Evolutionary conservation across 1,140 invertebrate genomes (phyloP).

Genomic region (Drosophila varians): DNA sequence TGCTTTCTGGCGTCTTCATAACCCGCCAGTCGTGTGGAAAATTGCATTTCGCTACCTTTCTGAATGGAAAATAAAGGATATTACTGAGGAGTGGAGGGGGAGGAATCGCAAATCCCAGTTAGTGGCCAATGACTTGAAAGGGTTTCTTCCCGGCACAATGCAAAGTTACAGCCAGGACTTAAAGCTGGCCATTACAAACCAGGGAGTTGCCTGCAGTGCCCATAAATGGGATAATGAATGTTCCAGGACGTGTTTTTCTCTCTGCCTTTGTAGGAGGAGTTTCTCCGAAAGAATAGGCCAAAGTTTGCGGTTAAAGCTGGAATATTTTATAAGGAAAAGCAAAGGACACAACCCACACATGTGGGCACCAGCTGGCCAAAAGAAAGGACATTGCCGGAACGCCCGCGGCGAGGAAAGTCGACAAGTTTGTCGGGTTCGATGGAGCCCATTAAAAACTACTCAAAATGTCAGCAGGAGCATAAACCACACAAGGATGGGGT

Average conservation of each 20-base stretch:
- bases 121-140: slow-evolving; percentile 66
- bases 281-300: slow-evolving; percentile 15
- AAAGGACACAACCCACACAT: neutral
- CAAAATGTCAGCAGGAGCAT: slow-evolving; percentile 68
- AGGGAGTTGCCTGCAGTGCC: slow-evolving; percentile 49
- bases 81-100: neutral
- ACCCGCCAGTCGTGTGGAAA: slow-evolving; percentile 68
- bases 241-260: slow-evolving; percentile 5
- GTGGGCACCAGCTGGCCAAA: slow-evolving; percentile 31
- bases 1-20: slow-evolving; percentile 13
- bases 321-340: slow-evolving; percentile 18
- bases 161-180: slow-evolving; percentile 44
- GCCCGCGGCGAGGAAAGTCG: slow-evolving; percentile 53
- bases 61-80: neutral
- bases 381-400: slow-evolving; percentile 39
- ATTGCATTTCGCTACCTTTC: slow-evolving; percentile 68
- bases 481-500: slow-evolving; percentile 22
- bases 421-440: slow-evolving; percentile 53
- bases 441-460: slow-evolving; percentile 77
- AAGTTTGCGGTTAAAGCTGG: slow-evolving; percentile 23
- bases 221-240: slow-evolving; percentile 63
- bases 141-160: slow-evolving; percentile 65
- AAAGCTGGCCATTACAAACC: slow-evolving; percentile 39
- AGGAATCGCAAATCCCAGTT: slow-evolving; percentile 52
- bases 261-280: neutral